These are phyloP conservation scores for Ryuthela nishihirai DNA, from an alignment of 2,888 invertebrate species.

Conservation along the genomic window DNA sequence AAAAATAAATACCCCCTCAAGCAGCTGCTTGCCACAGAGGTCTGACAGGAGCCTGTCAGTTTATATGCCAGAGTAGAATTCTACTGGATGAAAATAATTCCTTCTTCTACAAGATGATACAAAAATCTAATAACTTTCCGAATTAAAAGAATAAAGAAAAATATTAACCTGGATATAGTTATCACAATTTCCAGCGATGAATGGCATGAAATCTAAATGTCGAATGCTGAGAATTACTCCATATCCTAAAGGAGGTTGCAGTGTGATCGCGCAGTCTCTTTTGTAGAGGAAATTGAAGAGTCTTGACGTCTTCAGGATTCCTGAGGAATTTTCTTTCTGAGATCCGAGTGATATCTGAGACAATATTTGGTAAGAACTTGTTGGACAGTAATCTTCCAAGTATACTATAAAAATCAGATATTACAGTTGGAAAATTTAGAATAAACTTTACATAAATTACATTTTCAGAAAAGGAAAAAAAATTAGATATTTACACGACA, in stretches of 20 bases:
- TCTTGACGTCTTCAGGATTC: constrained; percentile 6
- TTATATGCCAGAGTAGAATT: no score
- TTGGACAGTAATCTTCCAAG: constrained; percentile 10
- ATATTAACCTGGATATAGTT: constrained; percentile 10
- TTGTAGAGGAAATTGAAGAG: not conserved
- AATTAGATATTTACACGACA: not conserved
- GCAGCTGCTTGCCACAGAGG: no score
- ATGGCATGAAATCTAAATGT: constrained; percentile 11
- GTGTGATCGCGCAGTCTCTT: constrained; percentile 8
- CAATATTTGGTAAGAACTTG: not conserved
- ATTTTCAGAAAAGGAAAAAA: not conserved
- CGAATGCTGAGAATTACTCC: constrained; percentile 13
- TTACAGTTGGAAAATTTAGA: not conserved
- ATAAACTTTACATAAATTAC: not conserved
- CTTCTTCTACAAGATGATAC: no score
- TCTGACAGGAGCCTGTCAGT: no score
- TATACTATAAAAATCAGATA: constrained; percentile 4
- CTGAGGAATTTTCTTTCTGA: constrained; percentile 14
- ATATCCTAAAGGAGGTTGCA: constrained; percentile 18
- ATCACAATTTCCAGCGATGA: not conserved
- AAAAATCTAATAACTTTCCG: not conserved
- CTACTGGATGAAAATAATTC: no score
- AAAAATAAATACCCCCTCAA: no score
- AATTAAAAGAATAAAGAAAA: not conserved
- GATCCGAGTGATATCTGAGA: constrained; percentile 25